A percentile compares a stretch with the other conserved stretches of the same genome.
These are phyloP conservation scores for Clamator glandarius DNA, from an alignment of 2,797 vertebrate species.

Conservation along the genomic window DNA sequence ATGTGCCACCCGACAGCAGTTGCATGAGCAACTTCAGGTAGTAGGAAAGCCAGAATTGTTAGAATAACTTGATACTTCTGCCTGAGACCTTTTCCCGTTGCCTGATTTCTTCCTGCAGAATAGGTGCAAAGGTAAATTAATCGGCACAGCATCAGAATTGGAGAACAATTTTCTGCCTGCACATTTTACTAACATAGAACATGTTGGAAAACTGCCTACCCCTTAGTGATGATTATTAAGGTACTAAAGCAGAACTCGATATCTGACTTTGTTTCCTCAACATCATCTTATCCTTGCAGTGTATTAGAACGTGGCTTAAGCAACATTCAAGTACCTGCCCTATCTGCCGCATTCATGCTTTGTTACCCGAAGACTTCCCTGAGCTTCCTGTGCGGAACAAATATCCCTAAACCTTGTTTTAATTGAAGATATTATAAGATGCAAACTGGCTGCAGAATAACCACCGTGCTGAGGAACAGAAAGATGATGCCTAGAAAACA, in stretches of 20 bases:
- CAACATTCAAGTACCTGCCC: constrained; percentile 89
- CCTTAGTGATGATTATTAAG: fast-evolving
- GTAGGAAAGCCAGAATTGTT: not conserved
- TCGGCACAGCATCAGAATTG: not conserved
- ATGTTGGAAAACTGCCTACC: fast-evolving
- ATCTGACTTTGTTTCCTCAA: not conserved
- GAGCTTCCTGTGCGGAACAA: constrained; percentile 74
- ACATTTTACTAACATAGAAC: fast-evolving
- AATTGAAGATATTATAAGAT: not conserved
- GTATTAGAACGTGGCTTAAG: constrained; percentile 87
- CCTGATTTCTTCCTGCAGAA: not conserved
- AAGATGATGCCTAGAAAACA: not conserved
- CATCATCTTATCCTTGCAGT: constrained; percentile 77
- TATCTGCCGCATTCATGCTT: constrained; percentile 81
- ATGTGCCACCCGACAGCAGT: not conserved
- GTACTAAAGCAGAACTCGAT: not conserved
- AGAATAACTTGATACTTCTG: not conserved
- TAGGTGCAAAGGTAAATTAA: not conserved
- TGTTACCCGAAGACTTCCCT: constrained; percentile 86
- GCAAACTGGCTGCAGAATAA: not conserved
- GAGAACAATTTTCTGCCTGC: not conserved
- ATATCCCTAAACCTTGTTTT: not conserved
- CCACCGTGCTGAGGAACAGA: not conserved
- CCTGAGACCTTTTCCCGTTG: not conserved
- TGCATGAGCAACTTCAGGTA: fast-evolving